A percentile compares a stretch with the other conserved stretches of the same genome.
These are phyloP conservation scores for Nannoperca australis DNA, from an alignment of 2,797 vertebrate genomes.

Conservation along the genomic window DNA sequence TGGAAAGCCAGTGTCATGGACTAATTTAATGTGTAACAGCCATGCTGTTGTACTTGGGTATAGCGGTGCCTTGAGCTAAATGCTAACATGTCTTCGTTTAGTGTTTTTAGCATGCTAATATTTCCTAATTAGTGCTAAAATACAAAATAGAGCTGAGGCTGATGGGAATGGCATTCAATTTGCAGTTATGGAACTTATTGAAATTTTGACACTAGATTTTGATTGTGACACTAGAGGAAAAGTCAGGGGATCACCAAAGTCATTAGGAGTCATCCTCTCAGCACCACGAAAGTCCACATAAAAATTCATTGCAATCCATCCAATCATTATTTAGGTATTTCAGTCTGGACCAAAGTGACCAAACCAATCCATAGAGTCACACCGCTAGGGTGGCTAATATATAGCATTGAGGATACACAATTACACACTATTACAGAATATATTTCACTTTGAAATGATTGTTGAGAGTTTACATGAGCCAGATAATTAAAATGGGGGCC, in stretches of 20 bases:
- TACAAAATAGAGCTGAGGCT: background rate
- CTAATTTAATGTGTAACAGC: background rate
- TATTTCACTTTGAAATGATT: slow-evolving; percentile 7
- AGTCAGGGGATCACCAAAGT: background rate
- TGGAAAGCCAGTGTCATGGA: background rate
- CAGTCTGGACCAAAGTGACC: no score
- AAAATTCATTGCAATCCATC: background rate
- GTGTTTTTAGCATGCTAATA: no score
- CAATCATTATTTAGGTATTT: no score
- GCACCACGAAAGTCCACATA: background rate
- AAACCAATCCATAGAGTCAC: background rate
- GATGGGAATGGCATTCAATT: no score
- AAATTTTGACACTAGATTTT: background rate
- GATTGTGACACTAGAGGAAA: background rate
- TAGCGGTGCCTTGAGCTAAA: no score
- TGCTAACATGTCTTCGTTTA: no score
- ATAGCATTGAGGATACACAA: background rate
- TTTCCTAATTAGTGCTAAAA: background rate
- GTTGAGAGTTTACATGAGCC: background rate
- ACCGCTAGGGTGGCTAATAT: no score
- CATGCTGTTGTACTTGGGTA: no score
- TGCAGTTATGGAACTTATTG: background rate
- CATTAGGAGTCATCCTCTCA: background rate
- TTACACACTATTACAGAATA: background rate
- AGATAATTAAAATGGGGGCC: slow-evolving; percentile 5